Percentiles rank a stretch among this genome's conserved stretches.
Evolutionary conservation across 2,113 vertebrate genomes (phyloP).

Genomic region (Psilopogon haemacephalus): DNA sequence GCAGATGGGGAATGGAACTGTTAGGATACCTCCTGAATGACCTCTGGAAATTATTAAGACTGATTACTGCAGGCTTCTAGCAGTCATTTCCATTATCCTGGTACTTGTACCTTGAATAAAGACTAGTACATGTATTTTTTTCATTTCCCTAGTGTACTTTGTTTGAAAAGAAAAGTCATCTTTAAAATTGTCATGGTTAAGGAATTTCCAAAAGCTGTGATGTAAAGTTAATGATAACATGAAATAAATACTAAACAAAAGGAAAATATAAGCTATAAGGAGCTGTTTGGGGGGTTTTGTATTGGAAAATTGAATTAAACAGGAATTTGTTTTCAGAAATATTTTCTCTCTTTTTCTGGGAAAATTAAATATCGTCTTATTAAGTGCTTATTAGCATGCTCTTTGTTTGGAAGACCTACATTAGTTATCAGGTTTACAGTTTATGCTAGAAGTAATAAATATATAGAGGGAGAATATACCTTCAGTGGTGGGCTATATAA

Average conservation of each 20-base stretch:
- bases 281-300: neutral
- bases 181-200: neutral
- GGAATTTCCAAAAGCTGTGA: neutral
- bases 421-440: neutral
- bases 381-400: neutral
- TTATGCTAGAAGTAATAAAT: neutral
- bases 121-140: neutral
- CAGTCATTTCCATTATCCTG: neutral
- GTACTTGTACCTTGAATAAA: neutral
- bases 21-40: neutral
- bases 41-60: neutral
- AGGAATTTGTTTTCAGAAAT: neutral
- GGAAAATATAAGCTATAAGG: neutral
- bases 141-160: neutral
- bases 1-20: neutral
- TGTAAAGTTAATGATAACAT: neutral
- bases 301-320: neutral
- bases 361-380: conserved; percentile 46
- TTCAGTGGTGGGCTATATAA: neutral
- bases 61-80: neutral
- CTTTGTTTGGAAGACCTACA: neutral
- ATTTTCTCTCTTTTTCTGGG: neutral
- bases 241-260: neutral
- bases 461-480: neutral
- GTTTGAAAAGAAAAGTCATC: neutral